These are phyloP conservation scores for Coryphaenoides rupestris DNA, from an alignment of 2,113 vertebrate genomes.

Conservation along the genomic window DNA sequence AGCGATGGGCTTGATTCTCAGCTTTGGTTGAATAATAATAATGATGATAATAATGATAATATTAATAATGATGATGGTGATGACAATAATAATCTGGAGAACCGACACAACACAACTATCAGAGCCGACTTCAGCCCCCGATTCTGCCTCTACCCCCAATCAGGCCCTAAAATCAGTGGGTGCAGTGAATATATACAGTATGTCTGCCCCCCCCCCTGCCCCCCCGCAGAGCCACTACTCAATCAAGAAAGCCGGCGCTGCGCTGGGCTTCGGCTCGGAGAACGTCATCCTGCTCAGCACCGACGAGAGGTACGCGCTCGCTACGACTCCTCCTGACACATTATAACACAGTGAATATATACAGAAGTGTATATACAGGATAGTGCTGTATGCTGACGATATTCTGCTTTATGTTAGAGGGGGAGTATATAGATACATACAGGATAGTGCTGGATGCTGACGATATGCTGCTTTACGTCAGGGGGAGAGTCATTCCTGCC, in stretches of 20 bases:
- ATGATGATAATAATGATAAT: too few relatives aligned
- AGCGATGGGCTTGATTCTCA: too few relatives aligned
- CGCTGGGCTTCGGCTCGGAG: conserved; percentile 92
- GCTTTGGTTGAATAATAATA: too few relatives aligned
- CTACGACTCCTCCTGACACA: background rate
- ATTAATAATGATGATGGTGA: too few relatives aligned
- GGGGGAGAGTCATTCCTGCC: conserved; percentile 95
- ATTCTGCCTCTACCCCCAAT: too few relatives aligned
- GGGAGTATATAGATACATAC: too few relatives aligned
- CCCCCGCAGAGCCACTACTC: conserved; percentile 94
- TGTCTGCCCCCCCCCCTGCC: conserved; percentile 33
- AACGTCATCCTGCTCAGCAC: conserved; percentile 96
- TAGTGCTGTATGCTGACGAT: background rate
- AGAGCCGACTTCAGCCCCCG: too few relatives aligned
- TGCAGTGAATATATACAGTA: too few relatives aligned
- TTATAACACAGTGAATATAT: background rate
- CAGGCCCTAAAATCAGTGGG: too few relatives aligned
- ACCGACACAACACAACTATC: too few relatives aligned
- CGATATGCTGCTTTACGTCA: conserved; percentile 61
- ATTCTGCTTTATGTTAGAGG: conserved; percentile 77
- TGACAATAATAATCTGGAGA: too few relatives aligned
- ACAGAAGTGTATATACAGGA: too few relatives aligned
- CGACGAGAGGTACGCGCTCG: conserved; percentile 83
- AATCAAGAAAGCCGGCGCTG: conserved; percentile 96
- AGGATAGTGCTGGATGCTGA: background rate